phyloP scores from a whole-genome alignment of 2,888 invertebrate genomes.

The Pseudoips prasinana region DNA sequence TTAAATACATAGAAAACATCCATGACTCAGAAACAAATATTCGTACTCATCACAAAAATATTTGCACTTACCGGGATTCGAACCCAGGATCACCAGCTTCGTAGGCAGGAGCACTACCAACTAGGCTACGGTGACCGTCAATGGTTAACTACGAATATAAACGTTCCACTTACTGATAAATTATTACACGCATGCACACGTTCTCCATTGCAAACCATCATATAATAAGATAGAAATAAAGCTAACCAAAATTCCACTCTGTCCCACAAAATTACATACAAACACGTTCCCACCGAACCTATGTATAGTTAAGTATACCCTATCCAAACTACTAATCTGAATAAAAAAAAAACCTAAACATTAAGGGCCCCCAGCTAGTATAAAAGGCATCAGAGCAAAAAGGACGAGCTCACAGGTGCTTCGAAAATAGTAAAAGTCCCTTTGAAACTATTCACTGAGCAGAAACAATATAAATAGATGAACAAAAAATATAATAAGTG shows the following conservation, averaged over 20 bases:
- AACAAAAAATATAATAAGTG: neutral
- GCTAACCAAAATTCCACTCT: neutral
- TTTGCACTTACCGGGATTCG: too few relatives aligned
- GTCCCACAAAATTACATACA: neutral
- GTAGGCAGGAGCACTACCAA: too few relatives aligned
- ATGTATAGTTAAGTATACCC: slow-evolving; percentile 6
- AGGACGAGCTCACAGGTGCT: slow-evolving; percentile 47
- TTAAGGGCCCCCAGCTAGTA: slow-evolving; percentile 25
- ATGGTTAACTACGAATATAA: too few relatives aligned
- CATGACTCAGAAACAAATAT: too few relatives aligned
- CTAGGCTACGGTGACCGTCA: too few relatives aligned
- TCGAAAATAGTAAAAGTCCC: slow-evolving; percentile 60
- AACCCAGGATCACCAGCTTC: too few relatives aligned
- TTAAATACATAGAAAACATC: too few relatives aligned
- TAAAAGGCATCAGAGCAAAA: slow-evolving; percentile 35
- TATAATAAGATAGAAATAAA: too few relatives aligned
- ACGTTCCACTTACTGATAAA: too few relatives aligned
- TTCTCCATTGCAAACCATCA: too few relatives aligned
- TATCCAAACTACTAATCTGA: slow-evolving; percentile 13
- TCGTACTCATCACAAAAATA: too few relatives aligned
- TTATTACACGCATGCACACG: too few relatives aligned
- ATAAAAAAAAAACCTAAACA: slow-evolving; percentile 5
- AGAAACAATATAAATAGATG: neutral
- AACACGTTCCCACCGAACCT: neutral
- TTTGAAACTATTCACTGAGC: slow-evolving; percentile 65